Evolutionary conservation across 2,113 vertebrate species (phyloP).

Genomic region (Orcinus orca): DNA sequence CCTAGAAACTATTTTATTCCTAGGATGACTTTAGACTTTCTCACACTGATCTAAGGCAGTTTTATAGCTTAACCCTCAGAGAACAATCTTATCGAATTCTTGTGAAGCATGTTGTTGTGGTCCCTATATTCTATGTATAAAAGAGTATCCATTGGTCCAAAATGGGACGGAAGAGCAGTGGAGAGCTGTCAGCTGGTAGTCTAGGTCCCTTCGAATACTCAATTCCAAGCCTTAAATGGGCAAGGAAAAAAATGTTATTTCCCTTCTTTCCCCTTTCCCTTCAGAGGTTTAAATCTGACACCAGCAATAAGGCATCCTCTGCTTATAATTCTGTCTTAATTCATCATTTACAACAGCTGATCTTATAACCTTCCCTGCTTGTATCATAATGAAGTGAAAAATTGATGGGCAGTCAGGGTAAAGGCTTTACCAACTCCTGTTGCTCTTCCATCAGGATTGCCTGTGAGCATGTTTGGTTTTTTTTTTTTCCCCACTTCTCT

Average conservation of each 20-base stretch:
- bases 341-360: slow-evolving; percentile 50
- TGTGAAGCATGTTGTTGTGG: neutral
- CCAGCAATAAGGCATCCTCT: slow-evolving; percentile 11
- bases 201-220: neutral
- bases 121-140: neutral
- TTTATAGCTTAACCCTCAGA: neutral
- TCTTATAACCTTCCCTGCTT: slow-evolving; percentile 38
- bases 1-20: slow-evolving; percentile 27
- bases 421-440: slow-evolving; percentile 41
- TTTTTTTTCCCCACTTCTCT: neutral
- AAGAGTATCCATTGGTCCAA: neutral
- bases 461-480: accelerated
- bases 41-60: neutral
- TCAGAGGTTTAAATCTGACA: slow-evolving; percentile 45
- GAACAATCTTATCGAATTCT: neutral
- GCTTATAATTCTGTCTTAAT: slow-evolving; percentile 41
- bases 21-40: neutral
- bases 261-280: neutral
- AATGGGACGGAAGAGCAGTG: neutral
- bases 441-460: neutral
- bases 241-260: neutral
- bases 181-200: neutral
- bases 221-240: neutral
- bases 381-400: slow-evolving; percentile 51
- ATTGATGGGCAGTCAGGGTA: neutral